These are phyloP conservation scores for Brachionus rubens DNA, from an alignment of 1,140 invertebrate species.

Conservation along the genomic window DNA sequence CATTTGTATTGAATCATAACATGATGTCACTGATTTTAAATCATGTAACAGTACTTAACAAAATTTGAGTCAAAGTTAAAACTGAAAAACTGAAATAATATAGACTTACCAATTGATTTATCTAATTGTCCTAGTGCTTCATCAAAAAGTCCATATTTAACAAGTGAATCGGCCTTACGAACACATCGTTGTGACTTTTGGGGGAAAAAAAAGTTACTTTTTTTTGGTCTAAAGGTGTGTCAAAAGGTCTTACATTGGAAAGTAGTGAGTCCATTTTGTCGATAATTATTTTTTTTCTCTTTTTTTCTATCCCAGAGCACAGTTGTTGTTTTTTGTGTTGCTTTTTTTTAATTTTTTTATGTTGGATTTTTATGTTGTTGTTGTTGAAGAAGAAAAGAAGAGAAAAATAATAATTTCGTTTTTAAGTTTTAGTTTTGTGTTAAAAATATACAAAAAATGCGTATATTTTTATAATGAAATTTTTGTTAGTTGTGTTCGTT, in stretches of 20 bases:
- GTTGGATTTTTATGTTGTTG: no score
- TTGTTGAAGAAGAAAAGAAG: constrained; percentile 8
- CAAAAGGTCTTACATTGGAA: constrained; percentile 15
- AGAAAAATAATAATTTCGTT: constrained; percentile 42
- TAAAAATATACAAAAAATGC: constrained; percentile 40
- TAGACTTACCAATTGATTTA: constrained; percentile 21
- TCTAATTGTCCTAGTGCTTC: constrained; percentile 28
- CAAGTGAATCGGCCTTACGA: constrained; percentile 14
- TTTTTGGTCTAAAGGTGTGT: not conserved
- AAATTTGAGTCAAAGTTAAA: not conserved
- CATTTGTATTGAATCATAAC: constrained; percentile 42
- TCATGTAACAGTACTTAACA: not conserved
- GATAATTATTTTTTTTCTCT: constrained; percentile 7
- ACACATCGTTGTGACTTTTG: constrained; percentile 2
- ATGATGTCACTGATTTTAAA: constrained; percentile 28
- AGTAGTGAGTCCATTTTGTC: constrained; percentile 29
- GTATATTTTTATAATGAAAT: constrained; percentile 43
- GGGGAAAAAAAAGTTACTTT: not conserved
- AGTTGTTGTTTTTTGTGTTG: no score
- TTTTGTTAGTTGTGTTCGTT: not conserved
- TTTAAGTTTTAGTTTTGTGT: constrained; percentile 27
- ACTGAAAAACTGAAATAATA: not conserved
- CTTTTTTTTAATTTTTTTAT: no score
- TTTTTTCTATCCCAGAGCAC: not conserved
- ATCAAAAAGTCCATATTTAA: constrained; percentile 18